Base-by-base conservation (phyloP, 2,888 invertebrate genomes). In the Choreutis nemorana region DNA sequence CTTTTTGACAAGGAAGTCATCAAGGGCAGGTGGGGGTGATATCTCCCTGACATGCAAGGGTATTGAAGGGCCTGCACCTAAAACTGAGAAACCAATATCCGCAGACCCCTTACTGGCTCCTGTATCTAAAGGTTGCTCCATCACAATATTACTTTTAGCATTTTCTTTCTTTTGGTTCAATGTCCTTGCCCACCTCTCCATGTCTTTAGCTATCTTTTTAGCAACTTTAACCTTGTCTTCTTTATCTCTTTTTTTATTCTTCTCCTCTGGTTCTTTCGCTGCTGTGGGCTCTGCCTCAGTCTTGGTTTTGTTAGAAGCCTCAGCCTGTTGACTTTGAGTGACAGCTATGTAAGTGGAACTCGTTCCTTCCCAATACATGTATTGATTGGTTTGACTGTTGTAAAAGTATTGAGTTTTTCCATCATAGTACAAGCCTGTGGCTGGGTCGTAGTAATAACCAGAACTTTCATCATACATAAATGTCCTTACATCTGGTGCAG, bases 141-240 rank as follows among this genome's bases (percentile, higher is more conserved):
- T 72, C 0, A 78, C 73, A 37, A 67, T 45, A 34, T 75, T 77
- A 26, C 64, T 68, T 9, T 64, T 58, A 27, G 78, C 77, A 47
- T 70, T 73, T 65, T 94, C 93, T 60, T 97, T 97, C 72, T 95
- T 95, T 61, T 97, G 97, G 61, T 98, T 98, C 39, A 97, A 75
- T 7, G 94, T 94, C 49, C 97, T 94, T 0, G 98, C 99, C 99
- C 99, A 99, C 31, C 84, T 66, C 38, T 84, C 85, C 85, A 85
- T 84, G 42, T 84, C 89, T 75, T 97, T 97, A 0, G 97, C 97
- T 44, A 97, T 97, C 65, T 96, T 95, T 60, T 97, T 97, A 3
- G 97, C 97, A 7, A 95, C 94, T 72, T 97, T 97, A 0, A 95
- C 96, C 75, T 97, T 96, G 48, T 96, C 96, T 35, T 91, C 91